These are phyloP conservation scores for Tympanuchus pallidicinctus DNA, from an alignment of 2,113 vertebrate species.

Conservation along the genomic window DNA sequence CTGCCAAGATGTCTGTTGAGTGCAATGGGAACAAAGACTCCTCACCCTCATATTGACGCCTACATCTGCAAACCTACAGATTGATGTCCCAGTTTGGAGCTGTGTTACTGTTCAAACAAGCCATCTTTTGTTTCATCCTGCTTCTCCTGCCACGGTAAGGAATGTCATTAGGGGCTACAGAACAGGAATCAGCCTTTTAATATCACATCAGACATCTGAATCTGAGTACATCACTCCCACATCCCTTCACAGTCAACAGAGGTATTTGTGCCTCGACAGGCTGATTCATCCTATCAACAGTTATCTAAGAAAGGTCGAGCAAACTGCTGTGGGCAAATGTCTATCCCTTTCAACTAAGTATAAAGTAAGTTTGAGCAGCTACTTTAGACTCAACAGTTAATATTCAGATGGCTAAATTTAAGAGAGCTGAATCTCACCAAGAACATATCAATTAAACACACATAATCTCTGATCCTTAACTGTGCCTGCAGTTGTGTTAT, in stretches of 20 bases:
- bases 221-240: not conserved
- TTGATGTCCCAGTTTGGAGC: not conserved
- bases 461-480: not conserved
- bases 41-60: not conserved
- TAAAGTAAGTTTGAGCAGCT: not conserved
- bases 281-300: slow-evolving; percentile 1
- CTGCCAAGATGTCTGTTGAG: not conserved
- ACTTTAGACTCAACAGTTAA: not conserved
- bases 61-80: not conserved
- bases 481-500: not conserved
- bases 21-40: not conserved
- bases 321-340: not conserved
- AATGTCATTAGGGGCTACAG: not conserved
- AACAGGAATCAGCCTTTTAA: not conserved
- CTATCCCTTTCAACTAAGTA: not conserved
- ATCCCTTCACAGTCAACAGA: not conserved
- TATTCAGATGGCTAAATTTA: not conserved
- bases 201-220: not conserved
- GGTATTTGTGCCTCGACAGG: not conserved
- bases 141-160: not conserved
- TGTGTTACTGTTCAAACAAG: not conserved
- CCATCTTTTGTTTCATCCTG: not conserved
- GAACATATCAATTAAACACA: not conserved
- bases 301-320: not conserved
- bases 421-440: not conserved